Conservation (phyloP, 2,113 vertebrate genomes). For the Bos indicus region DNA sequence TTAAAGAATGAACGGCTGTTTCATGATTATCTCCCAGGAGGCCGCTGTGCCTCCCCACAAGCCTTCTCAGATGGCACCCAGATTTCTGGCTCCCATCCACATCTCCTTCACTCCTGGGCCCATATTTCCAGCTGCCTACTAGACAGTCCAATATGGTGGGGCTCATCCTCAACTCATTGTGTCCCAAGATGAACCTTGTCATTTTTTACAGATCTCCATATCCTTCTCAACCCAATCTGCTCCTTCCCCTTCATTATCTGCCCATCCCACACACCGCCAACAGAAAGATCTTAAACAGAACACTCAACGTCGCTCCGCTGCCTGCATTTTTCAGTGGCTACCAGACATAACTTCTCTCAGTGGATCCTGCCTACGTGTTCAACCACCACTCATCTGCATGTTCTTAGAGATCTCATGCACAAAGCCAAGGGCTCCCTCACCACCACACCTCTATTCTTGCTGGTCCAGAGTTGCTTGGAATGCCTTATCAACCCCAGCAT, state of each 20-base stretch:
- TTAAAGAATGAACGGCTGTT: not conserved
- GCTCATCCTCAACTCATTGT: not conserved
- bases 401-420: not conserved
- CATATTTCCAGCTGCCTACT: not conserved
- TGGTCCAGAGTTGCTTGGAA: not conserved
- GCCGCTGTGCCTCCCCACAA: not conserved
- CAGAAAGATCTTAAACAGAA: not conserved
- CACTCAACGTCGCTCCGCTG: not conserved
- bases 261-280: not conserved
- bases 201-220: not conserved
- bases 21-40: not conserved
- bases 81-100: not conserved
- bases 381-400: too few relatives aligned
- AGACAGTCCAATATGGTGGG: too few relatives aligned
- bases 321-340: not conserved
- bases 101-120: not conserved
- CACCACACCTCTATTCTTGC: not conserved
- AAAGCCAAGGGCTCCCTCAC: not conserved
- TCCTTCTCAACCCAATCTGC: not conserved
- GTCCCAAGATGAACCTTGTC: not conserved
- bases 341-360: not conserved
- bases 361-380: not conserved
- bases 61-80: not conserved
- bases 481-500: not conserved
- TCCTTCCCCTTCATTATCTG: not conserved